These are phyloP conservation scores for Sturmia bella DNA, from an alignment of 2,888 invertebrate species.

Conservation along the genomic window DNA sequence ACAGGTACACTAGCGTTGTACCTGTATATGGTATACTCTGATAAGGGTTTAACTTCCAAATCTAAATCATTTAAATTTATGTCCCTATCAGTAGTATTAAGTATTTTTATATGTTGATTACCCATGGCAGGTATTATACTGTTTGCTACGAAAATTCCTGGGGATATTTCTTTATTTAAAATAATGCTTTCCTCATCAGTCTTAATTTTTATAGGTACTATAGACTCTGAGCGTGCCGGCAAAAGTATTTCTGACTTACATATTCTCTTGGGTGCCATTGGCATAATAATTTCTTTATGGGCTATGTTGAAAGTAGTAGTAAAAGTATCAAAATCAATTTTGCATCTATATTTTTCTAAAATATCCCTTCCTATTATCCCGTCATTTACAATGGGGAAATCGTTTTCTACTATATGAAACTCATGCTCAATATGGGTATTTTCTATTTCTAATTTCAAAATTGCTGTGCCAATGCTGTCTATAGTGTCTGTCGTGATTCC, in stretches of 20 bases:
- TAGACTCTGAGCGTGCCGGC: background rate
- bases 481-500: background rate
- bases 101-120: background rate
- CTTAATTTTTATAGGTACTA: background rate
- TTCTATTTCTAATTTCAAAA: background rate
- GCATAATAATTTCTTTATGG: background rate
- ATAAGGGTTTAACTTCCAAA: background rate
- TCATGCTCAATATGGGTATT: background rate
- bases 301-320: no score
- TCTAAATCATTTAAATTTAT: background rate
- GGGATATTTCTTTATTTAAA: background rate
- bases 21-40: no score
- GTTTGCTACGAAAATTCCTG: no score
- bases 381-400: background rate
- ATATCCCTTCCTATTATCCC: background rate
- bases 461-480: background rate
- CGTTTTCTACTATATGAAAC: background rate
- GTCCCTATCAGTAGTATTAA: background rate
- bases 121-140: background rate
- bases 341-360: no score
- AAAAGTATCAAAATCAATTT: background rate
- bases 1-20: no score
- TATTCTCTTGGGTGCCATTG: background rate
- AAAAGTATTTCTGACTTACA: background rate
- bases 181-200: background rate